Base-by-base conservation (phyloP, 2,113 vertebrate genomes). In the Pluvianellus socialis region DNA sequence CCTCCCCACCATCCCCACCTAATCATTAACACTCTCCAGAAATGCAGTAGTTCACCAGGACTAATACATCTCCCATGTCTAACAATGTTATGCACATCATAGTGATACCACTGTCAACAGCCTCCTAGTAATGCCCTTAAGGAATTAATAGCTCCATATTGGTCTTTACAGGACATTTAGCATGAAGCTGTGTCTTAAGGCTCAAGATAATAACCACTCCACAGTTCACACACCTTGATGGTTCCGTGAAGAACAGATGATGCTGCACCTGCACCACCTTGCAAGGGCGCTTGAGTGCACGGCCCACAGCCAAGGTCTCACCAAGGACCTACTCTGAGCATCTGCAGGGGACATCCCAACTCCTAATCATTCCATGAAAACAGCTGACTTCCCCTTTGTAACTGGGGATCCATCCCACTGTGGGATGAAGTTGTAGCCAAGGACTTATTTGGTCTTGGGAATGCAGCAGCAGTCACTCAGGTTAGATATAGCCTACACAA, bases 321-420 rank as follows among this genome's bases (percentile, higher is more conserved):
- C 9, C 0, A 0, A 52, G 28, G 17, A 19, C 20, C 10, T 4
- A 14, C 28, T 14, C 24, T 28, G 38, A 8, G 35, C 8, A 8
- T 12, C 63, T 53, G 13, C 45, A 44, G 52, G 45, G 14, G 44
- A 53, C 1, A 1, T 28, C 58, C 30, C 7, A 2, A 14, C 16
- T 67, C 13, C 23, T 38, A 7, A 15, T 38, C 16, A 13, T 33
- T 61, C 59, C 23, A 5, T 2, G 7, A 42, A 79, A 72, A 3
- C 35, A 52, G 20, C 32, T 40, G 10, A 50, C 35, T 38, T 63
- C 17, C 10, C 14, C 20, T 79, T 59, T 56, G 33, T 10, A 72
- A 30, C 14, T 11, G 27, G 88, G 14, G 50, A 33, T 33, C 30
- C n/a, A 35, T 42, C 56, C 45, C 42, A 19, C 6, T 18, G 13